Evolutionary conservation across 23 tunicate genomes (phyloP).

Genomic region (Ascidia mentula): DNA sequence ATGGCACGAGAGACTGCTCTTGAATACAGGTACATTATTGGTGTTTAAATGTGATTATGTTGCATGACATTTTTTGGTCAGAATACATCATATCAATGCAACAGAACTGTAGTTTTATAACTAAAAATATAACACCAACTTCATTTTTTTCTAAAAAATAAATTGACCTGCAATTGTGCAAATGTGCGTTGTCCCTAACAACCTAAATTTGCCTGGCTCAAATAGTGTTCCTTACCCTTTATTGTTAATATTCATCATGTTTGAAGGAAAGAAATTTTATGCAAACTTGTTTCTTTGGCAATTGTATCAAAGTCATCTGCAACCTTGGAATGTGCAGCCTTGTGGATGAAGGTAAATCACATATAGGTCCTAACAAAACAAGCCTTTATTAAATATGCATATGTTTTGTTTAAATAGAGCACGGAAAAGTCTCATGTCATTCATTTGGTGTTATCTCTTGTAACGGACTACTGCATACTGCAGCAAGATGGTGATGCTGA

Average conservation of each 20-base stretch:
- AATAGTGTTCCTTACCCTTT: too few relatives aligned
- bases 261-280: slow-evolving; percentile 42
- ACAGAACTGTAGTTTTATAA: too few relatives aligned
- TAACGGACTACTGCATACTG: slow-evolving; percentile 53
- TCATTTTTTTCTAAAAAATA: too few relatives aligned
- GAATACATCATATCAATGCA: too few relatives aligned
- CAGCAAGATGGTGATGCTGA: slow-evolving; percentile 36
- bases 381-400: neutral
- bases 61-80: too few relatives aligned
- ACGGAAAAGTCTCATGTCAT: slow-evolving; percentile 53
- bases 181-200: too few relatives aligned
- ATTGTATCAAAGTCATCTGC: slow-evolving; percentile 53
- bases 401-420: slow-evolving; percentile 30
- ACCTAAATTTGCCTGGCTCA: too few relatives aligned
- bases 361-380: neutral
- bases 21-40: slow-evolving; percentile 70
- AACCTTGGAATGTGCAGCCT: slow-evolving; percentile 77
- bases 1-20: slow-evolving; percentile 58
- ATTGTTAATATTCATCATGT: too few relatives aligned
- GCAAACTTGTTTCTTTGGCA: slow-evolving; percentile 61
- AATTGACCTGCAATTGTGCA: too few relatives aligned
- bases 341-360: slow-evolving; percentile 71
- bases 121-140: too few relatives aligned
- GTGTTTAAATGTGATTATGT: too few relatives aligned
- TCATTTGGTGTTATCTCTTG: slow-evolving; percentile 31